These are phyloP conservation scores for Athalia circularis DNA, from an alignment of 2,888 invertebrate species.

Conservation along the genomic window DNA sequence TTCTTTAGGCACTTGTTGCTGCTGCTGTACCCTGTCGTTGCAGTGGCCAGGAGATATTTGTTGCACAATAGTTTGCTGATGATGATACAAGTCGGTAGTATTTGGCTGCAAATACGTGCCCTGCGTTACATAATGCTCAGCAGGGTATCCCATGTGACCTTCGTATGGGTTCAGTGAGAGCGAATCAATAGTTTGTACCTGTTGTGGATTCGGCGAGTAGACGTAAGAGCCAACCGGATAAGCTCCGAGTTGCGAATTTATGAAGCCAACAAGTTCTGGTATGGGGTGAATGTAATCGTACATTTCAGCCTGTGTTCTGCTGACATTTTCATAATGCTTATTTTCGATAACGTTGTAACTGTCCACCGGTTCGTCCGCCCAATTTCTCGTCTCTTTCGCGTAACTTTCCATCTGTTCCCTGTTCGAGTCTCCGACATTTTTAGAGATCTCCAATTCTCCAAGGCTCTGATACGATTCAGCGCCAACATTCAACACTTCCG, in stretches of 20 bases:
- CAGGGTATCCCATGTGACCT: conserved; percentile 58
- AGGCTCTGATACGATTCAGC: conserved; percentile 31
- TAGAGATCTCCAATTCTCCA: background rate
- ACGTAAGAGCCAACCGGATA: conserved; percentile 70
- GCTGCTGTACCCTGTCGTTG: conserved; percentile 6
- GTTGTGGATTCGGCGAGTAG: conserved; percentile 60
- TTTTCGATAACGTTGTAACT: conserved; percentile 55
- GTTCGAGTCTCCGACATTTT: conserved; percentile 43
- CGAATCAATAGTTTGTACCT: conserved; percentile 58
- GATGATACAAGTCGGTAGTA: conserved; percentile 51
- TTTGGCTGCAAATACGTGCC: conserved; percentile 61
- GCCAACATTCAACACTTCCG: conserved; percentile 27
- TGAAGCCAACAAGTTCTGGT: conserved; percentile 75
- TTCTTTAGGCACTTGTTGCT: conserved; percentile 27
- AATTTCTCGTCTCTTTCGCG: conserved; percentile 54
- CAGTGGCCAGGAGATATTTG: background rate
- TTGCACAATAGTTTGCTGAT: conserved; percentile 29
- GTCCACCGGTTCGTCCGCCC: conserved; percentile 60
- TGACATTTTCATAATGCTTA: conserved; percentile 41
- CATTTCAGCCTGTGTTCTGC: conserved; percentile 62
- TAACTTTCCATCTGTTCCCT: conserved; percentile 33
- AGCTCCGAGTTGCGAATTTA: conserved; percentile 75
- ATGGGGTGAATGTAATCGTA: conserved; percentile 75
- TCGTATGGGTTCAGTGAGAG: conserved; percentile 60
- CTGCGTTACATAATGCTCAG: conserved; percentile 65